Conservation (phyloP, 2,797 vertebrate genomes). For the Poeciliopsis infans region DNA sequence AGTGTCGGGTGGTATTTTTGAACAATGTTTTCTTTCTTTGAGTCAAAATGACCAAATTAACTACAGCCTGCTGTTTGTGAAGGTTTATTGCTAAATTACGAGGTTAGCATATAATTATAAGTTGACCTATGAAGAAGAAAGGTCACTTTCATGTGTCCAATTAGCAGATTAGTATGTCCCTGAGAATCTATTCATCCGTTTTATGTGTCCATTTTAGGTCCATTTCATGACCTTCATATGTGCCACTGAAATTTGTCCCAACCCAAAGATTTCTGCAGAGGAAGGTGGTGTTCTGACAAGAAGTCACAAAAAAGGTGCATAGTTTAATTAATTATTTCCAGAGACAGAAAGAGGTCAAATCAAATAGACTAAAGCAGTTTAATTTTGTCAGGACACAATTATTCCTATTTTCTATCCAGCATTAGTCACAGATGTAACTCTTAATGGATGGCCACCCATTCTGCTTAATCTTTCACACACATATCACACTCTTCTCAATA, state of each 20-base stretch:
- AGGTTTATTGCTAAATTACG: slow-evolving; percentile 45
- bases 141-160: slow-evolving; percentile 4
- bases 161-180: neutral
- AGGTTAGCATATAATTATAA: slow-evolving; percentile 33
- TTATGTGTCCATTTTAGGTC: neutral
- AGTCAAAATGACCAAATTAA: slow-evolving; percentile 7
- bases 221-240: neutral
- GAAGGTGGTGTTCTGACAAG: neutral
- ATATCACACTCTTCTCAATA: slow-evolving; percentile 45
- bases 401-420: neutral
- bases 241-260: neutral
- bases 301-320: neutral
- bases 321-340: neutral
- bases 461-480: slow-evolving; percentile 6
- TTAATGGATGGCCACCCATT: slow-evolving; percentile 37
- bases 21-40: slow-evolving; percentile 20
- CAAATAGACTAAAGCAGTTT: neutral
- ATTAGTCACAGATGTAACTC: slow-evolving; percentile 30
- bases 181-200: neutral
- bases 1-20: slow-evolving; percentile 1
- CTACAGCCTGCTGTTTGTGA: slow-evolving; percentile 52
- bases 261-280: neutral
- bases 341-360: neutral
- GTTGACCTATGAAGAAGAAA: slow-evolving; percentile 16
- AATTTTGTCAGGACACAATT: neutral